A percentile compares a stretch with the other conserved stretches of the same genome.
These are phyloP conservation scores for Heloderma charlesbogerti DNA, from an alignment of 2,113 vertebrate genomes.

Conservation along the genomic window DNA sequence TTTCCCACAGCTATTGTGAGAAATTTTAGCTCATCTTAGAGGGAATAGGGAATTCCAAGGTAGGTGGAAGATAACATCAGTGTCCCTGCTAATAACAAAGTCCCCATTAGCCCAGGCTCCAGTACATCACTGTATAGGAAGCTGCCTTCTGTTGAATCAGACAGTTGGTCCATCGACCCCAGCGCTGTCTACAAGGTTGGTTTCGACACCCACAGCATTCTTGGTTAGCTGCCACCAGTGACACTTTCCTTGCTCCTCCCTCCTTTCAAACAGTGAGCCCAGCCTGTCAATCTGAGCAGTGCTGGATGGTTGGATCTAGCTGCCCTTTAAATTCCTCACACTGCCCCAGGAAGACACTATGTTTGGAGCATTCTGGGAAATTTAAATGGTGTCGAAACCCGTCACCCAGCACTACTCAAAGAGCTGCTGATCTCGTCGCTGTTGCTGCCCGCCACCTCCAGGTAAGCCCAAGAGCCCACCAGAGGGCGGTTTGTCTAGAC, in stretches of 20 bases:
- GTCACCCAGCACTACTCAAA: too few relatives aligned
- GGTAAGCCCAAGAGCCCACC: too few relatives aligned
- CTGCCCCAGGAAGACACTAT: neutral
- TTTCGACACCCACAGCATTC: neutral
- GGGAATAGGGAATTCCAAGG: too few relatives aligned
- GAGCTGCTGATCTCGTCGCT: too few relatives aligned
- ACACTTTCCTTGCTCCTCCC: neutral
- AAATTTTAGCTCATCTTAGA: too few relatives aligned
- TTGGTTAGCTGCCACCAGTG: neutral
- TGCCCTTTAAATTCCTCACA: neutral
- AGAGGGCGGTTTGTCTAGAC: too few relatives aligned
- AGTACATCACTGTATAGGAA: neutral
- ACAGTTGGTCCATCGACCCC: neutral
- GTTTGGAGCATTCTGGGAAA: neutral
- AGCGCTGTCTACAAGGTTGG: neutral
- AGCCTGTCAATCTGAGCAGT: neutral
- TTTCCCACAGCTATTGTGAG: too few relatives aligned
- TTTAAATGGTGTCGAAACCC: neutral
- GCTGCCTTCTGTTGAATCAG: neutral
- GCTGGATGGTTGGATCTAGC: neutral
- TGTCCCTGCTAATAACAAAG: too few relatives aligned
- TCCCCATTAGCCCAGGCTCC: too few relatives aligned
- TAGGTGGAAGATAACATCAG: too few relatives aligned
- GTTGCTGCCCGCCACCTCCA: too few relatives aligned
- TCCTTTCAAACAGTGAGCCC: neutral